phyloP scores from a whole-genome alignment of 2,797 vertebrate species.

The Columba guinea region DNA sequence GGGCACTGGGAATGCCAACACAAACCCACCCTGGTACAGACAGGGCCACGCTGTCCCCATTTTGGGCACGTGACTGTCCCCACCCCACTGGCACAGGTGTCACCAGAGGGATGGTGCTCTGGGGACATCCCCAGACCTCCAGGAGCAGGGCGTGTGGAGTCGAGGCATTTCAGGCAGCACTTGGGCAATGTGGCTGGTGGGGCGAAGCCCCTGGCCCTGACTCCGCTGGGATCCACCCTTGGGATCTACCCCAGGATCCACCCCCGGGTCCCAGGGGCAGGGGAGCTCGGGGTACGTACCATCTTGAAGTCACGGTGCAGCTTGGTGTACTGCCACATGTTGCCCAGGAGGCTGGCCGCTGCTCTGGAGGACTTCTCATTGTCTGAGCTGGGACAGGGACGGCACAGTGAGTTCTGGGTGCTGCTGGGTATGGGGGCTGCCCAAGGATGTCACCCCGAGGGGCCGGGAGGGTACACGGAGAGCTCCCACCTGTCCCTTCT shows the following conservation, averaged over 20 bases:
- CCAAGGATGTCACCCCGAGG: not conserved
- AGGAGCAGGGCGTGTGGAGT: fast-evolving
- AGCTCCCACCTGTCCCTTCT: constrained; percentile 76
- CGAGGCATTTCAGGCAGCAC: not conserved
- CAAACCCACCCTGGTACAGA: fast-evolving
- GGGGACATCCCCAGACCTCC: not conserved
- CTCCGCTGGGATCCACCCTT: not conserved
- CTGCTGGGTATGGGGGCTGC: fast-evolving
- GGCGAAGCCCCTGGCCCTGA: not conserved
- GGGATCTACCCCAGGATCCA: too few relatives aligned
- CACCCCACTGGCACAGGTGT: not conserved
- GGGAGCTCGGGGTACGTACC: constrained; percentile 69
- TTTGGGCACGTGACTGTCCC: fast-evolving
- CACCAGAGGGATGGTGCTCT: not conserved
- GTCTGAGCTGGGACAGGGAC: constrained; percentile 64
- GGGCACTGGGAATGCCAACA: fast-evolving
- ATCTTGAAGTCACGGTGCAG: constrained; percentile 86
- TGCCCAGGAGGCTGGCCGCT: constrained; percentile 88
- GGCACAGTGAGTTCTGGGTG: not conserved
- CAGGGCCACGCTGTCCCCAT: not conserved
- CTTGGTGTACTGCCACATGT: constrained; percentile 97
- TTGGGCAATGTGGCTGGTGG: not conserved
- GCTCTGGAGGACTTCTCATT: constrained; percentile 83
- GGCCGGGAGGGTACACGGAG: too few relatives aligned
- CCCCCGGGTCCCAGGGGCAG: fast-evolving